Evolutionary conservation across 2,113 vertebrate genomes (phyloP).

Genomic region (Barbus barbus): DNA sequence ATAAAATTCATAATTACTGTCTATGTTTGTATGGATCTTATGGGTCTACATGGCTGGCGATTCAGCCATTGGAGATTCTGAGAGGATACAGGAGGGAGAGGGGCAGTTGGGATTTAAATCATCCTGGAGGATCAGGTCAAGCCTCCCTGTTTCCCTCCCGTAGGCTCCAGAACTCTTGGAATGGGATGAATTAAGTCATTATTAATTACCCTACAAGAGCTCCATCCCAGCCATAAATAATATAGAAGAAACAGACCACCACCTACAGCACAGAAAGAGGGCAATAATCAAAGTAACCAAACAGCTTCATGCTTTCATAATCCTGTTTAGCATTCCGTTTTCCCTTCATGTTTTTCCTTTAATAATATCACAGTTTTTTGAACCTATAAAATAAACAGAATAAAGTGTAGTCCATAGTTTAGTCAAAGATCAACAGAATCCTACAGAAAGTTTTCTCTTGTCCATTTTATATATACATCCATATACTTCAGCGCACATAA

Average conservation of each 20-base stretch:
- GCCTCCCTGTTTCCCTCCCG: conserved; percentile 55
- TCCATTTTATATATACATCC: neutral
- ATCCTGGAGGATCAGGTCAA: conserved; percentile 55
- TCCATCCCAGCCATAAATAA: conserved; percentile 66
- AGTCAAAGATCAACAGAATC: neutral
- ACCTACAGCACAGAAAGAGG: conserved; percentile 34
- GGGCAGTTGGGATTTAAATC: conserved; percentile 57
- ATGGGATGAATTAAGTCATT: conserved; percentile 71
- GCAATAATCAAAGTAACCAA: neutral
- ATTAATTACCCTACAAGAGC: conserved; percentile 70
- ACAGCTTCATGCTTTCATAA: conserved; percentile 1
- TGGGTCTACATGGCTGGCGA: neutral
- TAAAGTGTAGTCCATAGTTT: too few relatives aligned
- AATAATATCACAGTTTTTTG: neutral
- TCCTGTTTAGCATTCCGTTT: neutral
- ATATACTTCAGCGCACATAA: too few relatives aligned
- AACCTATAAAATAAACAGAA: too few relatives aligned
- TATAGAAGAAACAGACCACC: conserved; percentile 26
- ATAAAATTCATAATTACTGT: too few relatives aligned
- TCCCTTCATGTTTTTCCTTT: neutral
- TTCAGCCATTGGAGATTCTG: conserved; percentile 8
- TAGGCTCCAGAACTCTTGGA: conserved; percentile 62
- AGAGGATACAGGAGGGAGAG: conserved; percentile 14
- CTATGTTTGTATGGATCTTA: too few relatives aligned
- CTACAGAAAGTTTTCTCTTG: neutral